A percentile compares a stretch with the other conserved stretches of the same genome.
Evolutionary conservation across 2,113 vertebrate species (phyloP).

Genomic region (Collichthys lucidus): DNA sequence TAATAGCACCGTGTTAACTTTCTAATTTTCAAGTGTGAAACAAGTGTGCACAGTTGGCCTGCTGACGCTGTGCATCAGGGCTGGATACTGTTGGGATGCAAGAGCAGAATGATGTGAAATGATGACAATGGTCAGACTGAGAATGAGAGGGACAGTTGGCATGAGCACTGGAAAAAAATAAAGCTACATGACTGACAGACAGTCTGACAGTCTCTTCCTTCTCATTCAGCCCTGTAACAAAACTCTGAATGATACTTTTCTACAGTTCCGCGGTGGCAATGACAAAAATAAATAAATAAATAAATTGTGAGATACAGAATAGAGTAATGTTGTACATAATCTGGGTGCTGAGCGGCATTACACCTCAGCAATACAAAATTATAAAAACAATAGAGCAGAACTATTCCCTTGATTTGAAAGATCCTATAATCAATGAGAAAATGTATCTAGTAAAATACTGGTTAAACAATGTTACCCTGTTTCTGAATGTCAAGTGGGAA

Average conservation of each 20-base stretch:
- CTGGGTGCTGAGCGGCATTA: not conserved
- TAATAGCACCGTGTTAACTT: not conserved
- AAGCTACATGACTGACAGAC: not conserved
- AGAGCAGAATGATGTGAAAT: not conserved
- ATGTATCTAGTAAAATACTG: not conserved
- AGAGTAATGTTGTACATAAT: not conserved
- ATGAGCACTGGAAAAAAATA: conserved; percentile 17
- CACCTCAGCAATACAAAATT: not conserved
- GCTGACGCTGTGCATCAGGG: not conserved
- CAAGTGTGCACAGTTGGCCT: conserved; percentile 6
- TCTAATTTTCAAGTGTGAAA: too few species aligned
- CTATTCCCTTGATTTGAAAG: not conserved
- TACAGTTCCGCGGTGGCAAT: not conserved
- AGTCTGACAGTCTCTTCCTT: not conserved
- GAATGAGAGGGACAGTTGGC: conserved; percentile 3
- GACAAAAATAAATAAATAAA: not conserved
- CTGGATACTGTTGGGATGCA: not conserved
- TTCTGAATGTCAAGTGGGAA: not conserved
- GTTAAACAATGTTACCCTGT: not conserved
- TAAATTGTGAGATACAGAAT: not conserved
- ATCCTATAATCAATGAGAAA: not conserved
- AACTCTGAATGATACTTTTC: not conserved
- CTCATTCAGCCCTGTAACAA: not conserved
- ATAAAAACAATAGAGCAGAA: not conserved
- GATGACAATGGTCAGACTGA: not conserved